Evolutionary conservation across 2,113 vertebrate species (phyloP), one percentile per base, ranked within the genome.

Genomic region (Lontra canadensis): DNA sequence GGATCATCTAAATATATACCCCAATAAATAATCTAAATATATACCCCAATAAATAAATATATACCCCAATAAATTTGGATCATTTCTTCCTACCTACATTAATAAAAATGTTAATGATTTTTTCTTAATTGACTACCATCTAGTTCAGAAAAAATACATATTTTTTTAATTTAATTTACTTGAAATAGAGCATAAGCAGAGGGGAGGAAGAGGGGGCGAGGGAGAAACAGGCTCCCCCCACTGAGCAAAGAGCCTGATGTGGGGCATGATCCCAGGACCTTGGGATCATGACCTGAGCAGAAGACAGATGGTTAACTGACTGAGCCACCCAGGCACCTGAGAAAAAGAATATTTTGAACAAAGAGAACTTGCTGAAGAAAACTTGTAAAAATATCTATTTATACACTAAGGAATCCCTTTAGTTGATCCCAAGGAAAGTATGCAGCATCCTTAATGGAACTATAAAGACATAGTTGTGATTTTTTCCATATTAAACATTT

Each of bases 1-100:
- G 78, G 26, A 65, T 73, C 11, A 63, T 88, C 25, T 44, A 79
- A 90, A 95, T 78, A 69, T 86, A 79, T 76, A 52, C 17, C 52
- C 69, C 26, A 81, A 31, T 79, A 90, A 94, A 61, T 47, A 47
- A 63, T 88, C 25, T 44, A 83, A 90, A 95, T 81, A 69, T 89
- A 74, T 76, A 52, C 17, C 52, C 69, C 26, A 81, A 31, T 79
- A 90, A 94, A 61, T 47, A 47, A 47, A 47, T 47, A 49, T 49
- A 49, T 49, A 49, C 47, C 47, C 47, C 47, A 49, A 49, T 49
- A 49, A 13, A 49, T 49, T 49, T 13, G 47, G 1, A 82, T n/a
- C 18, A 74, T 55, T 6, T 67, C 15, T 92, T 90, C 25, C 14
- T 92, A 34, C 15, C 3, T 23, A 57, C 10, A 47, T 73, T 55